phyloP scores from a whole-genome alignment of 2,113 vertebrate species.

The Pelecanus crispus region DNA sequence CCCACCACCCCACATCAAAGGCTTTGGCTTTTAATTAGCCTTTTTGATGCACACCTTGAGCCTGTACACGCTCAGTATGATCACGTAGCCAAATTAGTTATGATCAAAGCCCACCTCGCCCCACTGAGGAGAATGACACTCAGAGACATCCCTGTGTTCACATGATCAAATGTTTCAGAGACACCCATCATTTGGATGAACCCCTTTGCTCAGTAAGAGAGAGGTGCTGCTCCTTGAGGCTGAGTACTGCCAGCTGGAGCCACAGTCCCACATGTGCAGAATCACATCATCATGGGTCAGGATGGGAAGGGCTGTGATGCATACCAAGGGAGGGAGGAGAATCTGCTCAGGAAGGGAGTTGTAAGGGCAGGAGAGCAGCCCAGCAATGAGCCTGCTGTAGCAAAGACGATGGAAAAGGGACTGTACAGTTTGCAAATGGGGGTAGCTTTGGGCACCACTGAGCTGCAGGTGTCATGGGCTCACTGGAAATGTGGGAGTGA shows the following conservation, averaged over 20 bases:
- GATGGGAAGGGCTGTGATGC: fast-evolving
- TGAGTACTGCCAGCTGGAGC: background rate
- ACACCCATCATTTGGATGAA: background rate
- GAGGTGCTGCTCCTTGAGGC: background rate
- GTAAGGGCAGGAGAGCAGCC: background rate
- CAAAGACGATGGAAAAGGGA: background rate
- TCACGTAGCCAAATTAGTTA: background rate
- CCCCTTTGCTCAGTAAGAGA: background rate
- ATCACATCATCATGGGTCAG: background rate
- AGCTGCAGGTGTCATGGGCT: background rate
- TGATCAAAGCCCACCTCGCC: background rate
- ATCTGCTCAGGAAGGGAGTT: background rate
- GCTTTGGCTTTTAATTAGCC: background rate
- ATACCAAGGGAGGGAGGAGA: background rate
- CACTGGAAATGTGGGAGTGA: background rate
- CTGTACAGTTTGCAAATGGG: background rate
- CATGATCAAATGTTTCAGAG: background rate
- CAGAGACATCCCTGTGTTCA: background rate
- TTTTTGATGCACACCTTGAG: background rate
- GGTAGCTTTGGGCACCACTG: background rate
- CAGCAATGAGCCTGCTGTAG: background rate
- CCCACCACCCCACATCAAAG: background rate
- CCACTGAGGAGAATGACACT: background rate
- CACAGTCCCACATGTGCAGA: background rate
- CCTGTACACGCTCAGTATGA: background rate